Conservation (phyloP, 2,797 vertebrate species). For the Moxostoma hubbsi region DNA sequence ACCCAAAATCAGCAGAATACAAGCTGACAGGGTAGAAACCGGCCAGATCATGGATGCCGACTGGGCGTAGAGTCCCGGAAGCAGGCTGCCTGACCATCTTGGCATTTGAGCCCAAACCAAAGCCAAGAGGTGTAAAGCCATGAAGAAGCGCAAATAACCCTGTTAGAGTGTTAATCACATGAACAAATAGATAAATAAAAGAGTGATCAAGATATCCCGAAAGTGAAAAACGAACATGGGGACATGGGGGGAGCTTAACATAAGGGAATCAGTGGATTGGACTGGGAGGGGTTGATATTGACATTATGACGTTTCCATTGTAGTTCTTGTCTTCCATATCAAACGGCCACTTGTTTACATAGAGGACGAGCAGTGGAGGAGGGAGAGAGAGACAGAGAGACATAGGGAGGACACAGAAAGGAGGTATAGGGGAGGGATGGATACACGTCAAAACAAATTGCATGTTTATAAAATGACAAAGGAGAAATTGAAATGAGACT, state of each 20-base stretch:
- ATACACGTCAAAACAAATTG: constrained; percentile 59
- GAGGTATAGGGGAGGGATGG: constrained; percentile 27
- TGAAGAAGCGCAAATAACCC: constrained; percentile 82
- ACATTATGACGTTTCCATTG: constrained; percentile 62
- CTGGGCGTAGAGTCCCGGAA: constrained; percentile 48
- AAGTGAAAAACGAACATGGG: constrained; percentile 47
- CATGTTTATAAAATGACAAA: constrained; percentile 56
- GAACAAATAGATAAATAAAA: constrained; percentile 58
- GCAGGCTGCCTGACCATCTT: constrained; percentile 84
- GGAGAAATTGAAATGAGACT: constrained; percentile 48
- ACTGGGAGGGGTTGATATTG: constrained; percentile 50
- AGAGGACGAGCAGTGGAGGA: constrained; percentile 50
- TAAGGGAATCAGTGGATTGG: constrained; percentile 32
- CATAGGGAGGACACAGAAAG: constrained; percentile 6
- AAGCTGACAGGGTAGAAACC: constrained; percentile 21
- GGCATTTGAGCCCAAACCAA: constrained; percentile 83
- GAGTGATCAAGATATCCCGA: constrained; percentile 54
- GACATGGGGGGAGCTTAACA: constrained; percentile 30
- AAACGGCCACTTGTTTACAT: constrained; percentile 71
- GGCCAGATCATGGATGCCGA: constrained; percentile 29
- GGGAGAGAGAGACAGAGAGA: constrained; percentile 49
- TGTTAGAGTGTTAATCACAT: constrained; percentile 86
- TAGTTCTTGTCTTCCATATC: constrained; percentile 73
- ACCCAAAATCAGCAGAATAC: constrained; percentile 31
- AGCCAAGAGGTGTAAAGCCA: constrained; percentile 87